These are phyloP conservation scores for Dromius quadrimaculatus DNA, from an alignment of 2,888 invertebrate species.

Conservation along the genomic window DNA sequence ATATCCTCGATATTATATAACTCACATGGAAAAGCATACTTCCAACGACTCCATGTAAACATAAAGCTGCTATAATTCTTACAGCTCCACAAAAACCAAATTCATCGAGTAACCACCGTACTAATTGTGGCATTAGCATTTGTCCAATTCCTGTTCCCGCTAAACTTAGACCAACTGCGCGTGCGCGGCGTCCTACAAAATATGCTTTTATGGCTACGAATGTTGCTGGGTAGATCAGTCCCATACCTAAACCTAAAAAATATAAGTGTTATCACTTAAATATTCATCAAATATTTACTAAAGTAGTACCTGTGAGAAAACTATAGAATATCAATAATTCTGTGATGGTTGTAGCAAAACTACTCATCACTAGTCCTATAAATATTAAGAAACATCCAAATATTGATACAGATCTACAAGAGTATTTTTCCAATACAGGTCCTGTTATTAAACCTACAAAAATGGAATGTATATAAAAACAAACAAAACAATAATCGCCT, in stretches of 20 bases:
- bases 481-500: not conserved
- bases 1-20: slow-evolving; percentile 54
- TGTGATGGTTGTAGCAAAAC: slow-evolving; percentile 68
- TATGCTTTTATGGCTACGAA: slow-evolving; percentile 81
- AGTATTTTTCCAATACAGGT: slow-evolving; percentile 72
- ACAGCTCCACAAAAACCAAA: slow-evolving; percentile 76
- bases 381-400: slow-evolving; percentile 70
- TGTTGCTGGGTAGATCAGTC: slow-evolving; percentile 78
- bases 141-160: slow-evolving; percentile 83
- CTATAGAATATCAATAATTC: slow-evolving; percentile 72
- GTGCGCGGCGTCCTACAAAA: slow-evolving; percentile 75
- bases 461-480: slow-evolving; percentile 1
- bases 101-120: slow-evolving; percentile 73
- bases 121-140: slow-evolving; percentile 79
- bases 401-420: slow-evolving; percentile 70
- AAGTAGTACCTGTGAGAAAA: slow-evolving; percentile 67
- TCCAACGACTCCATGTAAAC: slow-evolving; percentile 72
- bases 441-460: slow-evolving; percentile 76
- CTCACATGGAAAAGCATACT: slow-evolving; percentile 69
- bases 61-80: slow-evolving; percentile 73
- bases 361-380: slow-evolving; percentile 69
- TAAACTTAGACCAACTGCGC: slow-evolving; percentile 81
- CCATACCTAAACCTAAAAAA: slow-evolving; percentile 74
- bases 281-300: slow-evolving; percentile 15
- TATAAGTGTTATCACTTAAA: slow-evolving; percentile 5